phyloP scores from a whole-genome alignment of 2,888 invertebrate genomes.

The Epinotia bilunana region DNA sequence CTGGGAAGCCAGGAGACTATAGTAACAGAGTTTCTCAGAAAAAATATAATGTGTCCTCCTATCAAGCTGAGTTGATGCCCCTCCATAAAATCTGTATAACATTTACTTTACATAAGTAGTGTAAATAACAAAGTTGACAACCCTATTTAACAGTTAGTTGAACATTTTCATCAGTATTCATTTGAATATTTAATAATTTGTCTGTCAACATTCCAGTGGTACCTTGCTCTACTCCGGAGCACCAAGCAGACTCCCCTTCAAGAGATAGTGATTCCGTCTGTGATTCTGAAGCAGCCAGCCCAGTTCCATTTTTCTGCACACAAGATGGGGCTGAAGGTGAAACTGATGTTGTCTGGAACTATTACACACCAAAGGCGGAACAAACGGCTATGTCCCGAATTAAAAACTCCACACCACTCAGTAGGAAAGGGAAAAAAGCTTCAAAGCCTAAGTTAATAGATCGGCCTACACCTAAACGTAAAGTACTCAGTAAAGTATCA shows the following conservation, averaged over 20 bases:
- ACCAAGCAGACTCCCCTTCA: slow-evolving; percentile 70
- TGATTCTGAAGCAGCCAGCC: slow-evolving; percentile 76
- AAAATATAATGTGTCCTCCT: too few relatives aligned
- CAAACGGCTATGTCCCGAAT: slow-evolving; percentile 57
- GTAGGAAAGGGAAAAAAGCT: slow-evolving; percentile 66
- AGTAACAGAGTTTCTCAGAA: too few relatives aligned
- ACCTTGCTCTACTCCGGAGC: slow-evolving; percentile 77
- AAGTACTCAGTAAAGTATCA: slow-evolving; percentile 57
- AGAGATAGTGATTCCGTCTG: slow-evolving; percentile 76
- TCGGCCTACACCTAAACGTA: slow-evolving; percentile 67
- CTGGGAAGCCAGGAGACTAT: too few relatives aligned
- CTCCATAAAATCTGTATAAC: too few relatives aligned
- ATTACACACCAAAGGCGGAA: slow-evolving; percentile 78
- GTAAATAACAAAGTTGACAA: neutral
- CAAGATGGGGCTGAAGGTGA: slow-evolving; percentile 81
- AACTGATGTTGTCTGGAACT: slow-evolving; percentile 81
- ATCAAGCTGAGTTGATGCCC: too few relatives aligned
- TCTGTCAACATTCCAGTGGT: slow-evolving; percentile 62
- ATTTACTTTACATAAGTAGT: too few relatives aligned
- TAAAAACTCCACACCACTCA: slow-evolving; percentile 75
- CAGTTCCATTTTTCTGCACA: slow-evolving; percentile 79
- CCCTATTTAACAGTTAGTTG: neutral
- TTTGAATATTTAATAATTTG: neutral
- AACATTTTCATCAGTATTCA: neutral
- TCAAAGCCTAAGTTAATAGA: slow-evolving; percentile 64